Evolutionary conservation across 2,797 vertebrate species (phyloP).

Genomic region (Furcifer pardalis): DNA sequence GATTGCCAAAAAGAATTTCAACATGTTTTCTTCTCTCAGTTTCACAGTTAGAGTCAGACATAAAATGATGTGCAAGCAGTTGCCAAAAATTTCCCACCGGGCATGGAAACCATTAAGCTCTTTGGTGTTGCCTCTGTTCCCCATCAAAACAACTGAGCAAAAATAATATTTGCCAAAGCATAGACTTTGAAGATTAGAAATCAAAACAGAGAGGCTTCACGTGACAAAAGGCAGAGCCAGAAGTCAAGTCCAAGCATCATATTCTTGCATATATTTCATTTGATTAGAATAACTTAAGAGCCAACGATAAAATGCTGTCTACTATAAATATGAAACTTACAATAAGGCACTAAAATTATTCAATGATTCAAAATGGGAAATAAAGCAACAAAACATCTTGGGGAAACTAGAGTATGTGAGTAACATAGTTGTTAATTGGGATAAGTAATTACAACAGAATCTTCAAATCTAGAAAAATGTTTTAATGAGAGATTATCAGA

Average conservation of each 20-base stretch:
- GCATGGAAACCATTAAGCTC: conserved; percentile 25
- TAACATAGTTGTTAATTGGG: neutral
- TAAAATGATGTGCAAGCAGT: neutral
- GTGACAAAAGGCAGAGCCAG: conserved; percentile 16
- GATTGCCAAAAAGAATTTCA: neutral
- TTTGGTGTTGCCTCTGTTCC: conserved; percentile 1
- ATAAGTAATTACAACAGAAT: neutral
- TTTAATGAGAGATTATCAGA: neutral
- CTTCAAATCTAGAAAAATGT: neutral
- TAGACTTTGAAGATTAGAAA: conserved; percentile 34
- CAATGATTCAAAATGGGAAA: neutral
- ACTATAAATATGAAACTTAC: neutral
- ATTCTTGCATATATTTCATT: conserved; percentile 22
- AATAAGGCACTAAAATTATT: conserved; percentile 12
- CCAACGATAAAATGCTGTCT: conserved; percentile 12
- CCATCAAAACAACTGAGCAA: conserved; percentile 29
- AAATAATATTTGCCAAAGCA: conserved; percentile 9
- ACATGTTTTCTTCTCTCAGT: neutral
- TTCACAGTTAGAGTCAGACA: neutral
- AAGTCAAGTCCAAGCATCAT: conserved; percentile 11
- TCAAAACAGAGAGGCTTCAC: conserved; percentile 16
- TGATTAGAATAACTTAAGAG: conserved; percentile 5
- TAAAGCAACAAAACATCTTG: neutral
- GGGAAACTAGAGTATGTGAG: neutral
- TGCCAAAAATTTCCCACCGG: conserved; percentile 16